Evolutionary conservation across 2,113 vertebrate genomes (phyloP).

Genomic region (Orycteropus afer): DNA sequence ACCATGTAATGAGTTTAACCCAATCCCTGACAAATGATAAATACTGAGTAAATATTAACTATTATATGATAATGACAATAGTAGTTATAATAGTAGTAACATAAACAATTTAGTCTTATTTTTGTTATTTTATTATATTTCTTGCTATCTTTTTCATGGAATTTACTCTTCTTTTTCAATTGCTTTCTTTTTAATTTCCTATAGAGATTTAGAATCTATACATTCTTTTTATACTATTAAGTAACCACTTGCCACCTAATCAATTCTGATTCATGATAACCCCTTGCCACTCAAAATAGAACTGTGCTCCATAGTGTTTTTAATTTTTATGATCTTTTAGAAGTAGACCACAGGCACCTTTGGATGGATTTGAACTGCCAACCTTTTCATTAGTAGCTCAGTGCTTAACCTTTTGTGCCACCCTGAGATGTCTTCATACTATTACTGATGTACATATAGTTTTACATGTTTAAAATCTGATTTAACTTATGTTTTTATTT

Average conservation of each 20-base stretch:
- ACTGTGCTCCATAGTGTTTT: no score
- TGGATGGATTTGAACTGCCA: no score
- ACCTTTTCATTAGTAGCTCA: no score
- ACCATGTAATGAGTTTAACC: background rate
- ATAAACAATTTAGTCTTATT: background rate
- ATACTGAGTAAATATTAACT: background rate
- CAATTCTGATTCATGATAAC: no score
- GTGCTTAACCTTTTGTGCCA: no score
- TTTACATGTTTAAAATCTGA: background rate
- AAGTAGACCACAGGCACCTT: no score
- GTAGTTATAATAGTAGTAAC: background rate
- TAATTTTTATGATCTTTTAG: no score
- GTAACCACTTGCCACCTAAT: no score
- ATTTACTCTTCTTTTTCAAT: background rate
- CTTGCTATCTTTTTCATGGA: background rate
- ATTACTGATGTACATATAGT: background rate
- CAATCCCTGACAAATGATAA: background rate
- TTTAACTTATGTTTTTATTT: background rate
- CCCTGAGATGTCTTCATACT: background rate
- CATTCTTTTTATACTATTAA: background rate
- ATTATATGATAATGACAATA: background rate
- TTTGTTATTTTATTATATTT: background rate
- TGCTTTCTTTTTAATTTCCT: background rate
- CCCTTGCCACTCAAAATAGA: no score
- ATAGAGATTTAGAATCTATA: background rate